Evolutionary conservation across 2,113 vertebrate genomes (phyloP), one percentile per base, ranked within the genome.

Genomic region (Rhinolophus sinicus): DNA sequence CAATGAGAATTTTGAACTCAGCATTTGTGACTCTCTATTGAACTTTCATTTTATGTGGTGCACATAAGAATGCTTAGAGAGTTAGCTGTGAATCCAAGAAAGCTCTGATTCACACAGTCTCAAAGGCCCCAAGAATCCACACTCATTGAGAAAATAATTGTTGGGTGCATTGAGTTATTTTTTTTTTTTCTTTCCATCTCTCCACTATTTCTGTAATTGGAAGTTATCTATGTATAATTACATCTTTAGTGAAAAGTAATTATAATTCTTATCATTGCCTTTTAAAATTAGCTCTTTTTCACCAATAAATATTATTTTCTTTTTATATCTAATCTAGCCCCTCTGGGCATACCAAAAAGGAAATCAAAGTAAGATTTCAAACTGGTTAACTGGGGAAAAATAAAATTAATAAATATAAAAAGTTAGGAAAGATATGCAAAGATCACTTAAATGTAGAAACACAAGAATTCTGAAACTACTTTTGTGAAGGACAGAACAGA

Each of bases 191-290:
- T 95, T 95, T 95, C 50, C 78, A 30, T 94, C 96, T 97, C 88
- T 97, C 84, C 9, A 92, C 94, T 97, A 83, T 95, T 97, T 97
- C 77, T 97, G 64, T 98, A 98, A 98, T 98, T 98, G 97, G 96
- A 98, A 98, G 90, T 97, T 98, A 98, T 98, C 98, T 98, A 44
- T 70, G 81, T 98, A 97, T 98, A 98, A 98, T 98, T 98, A 96
- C 90, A 97, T 98, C 96, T 98, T 97, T 97, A 97, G 91, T 97
- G 95, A 97, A 96, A 91, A 97, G 85, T 97, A 98, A 98, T 98
- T 98, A 98, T 97, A 98, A 98, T 97, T 98, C 96, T 98, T 99
- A 98, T 97, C 91, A 84, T 97, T 98, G 95, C 26, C 16, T 97
- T 98, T 98, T 97, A 97, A 98, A 98, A 98, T 98, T 97, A 98